Percentiles rank a stretch among this genome's conserved stretches.
Conservation (phyloP, 2,797 vertebrate species). For the Pangasius krempfi region DNA sequence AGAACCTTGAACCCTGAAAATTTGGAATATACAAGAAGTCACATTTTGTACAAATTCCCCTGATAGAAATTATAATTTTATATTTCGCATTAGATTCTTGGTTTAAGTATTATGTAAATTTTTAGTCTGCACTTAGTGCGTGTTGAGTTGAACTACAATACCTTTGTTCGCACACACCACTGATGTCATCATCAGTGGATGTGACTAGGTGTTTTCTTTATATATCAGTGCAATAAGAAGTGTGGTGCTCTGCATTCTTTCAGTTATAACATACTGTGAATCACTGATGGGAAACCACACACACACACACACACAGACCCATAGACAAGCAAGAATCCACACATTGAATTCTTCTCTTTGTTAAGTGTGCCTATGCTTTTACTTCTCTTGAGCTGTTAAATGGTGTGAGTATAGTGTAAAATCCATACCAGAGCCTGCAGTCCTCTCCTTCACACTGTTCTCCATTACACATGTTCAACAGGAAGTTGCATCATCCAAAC, state of each 20-base stretch:
- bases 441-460: neutral
- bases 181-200: neutral
- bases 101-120: neutral
- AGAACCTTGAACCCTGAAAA: neutral
- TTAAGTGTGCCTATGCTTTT: neutral
- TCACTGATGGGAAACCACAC: neutral
- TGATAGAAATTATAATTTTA: neutral
- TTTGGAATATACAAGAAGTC: neutral
- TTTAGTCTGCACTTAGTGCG: neutral
- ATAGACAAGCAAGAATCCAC: neutral
- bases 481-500: neutral
- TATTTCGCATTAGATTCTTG: neutral
- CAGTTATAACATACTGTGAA: neutral
- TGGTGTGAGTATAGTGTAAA: neutral
- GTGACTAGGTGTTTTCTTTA: slow-evolving; percentile 5
- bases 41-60: neutral
- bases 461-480: neutral
- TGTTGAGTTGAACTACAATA: neutral
- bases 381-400: neutral
- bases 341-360: neutral
- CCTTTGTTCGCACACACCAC: neutral
- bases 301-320: neutral
- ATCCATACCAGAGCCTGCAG: neutral
- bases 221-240: slow-evolving; percentile 7
- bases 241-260: neutral